These are phyloP conservation scores for Entomobrya multifasciata DNA, from an alignment of 2,888 invertebrate genomes.

Conservation along the genomic window DNA sequence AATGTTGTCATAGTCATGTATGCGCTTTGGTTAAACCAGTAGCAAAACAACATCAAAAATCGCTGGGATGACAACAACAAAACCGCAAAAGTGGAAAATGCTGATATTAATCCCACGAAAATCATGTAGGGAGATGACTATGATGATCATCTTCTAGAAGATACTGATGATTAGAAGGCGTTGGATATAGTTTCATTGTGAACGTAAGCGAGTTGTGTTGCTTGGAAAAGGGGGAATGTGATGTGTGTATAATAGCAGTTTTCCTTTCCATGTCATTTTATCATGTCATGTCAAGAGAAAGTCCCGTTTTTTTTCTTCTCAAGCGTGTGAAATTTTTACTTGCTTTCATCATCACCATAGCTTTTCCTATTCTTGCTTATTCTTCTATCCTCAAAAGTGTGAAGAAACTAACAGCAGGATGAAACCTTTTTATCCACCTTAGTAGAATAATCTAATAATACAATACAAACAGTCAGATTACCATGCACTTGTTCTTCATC, in stretches of 20 bases:
- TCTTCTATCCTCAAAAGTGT: no score
- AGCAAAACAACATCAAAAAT: not conserved
- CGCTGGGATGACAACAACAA: not conserved
- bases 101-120: not conserved
- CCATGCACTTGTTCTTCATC: conserved; percentile 22
- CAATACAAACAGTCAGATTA: not conserved
- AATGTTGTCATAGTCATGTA: conserved; percentile 43
- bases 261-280: not conserved
- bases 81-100: not conserved
- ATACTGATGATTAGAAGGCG: not conserved
- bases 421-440: not conserved
- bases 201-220: no score
- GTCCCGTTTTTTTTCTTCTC: no score
- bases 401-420: no score
- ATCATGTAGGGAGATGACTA: no score
- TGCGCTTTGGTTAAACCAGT: not conserved
- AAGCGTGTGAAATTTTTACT: no score
- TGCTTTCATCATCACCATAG: no score
- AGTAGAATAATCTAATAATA: not conserved
- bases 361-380: no score
- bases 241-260: conserved; percentile 9
- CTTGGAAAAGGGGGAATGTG: not conserved
- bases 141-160: no score
- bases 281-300: not conserved
- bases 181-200: no score